Evolutionary conservation across 2,797 vertebrate species (phyloP).

Genomic region (Acipenser ruthenus): DNA sequence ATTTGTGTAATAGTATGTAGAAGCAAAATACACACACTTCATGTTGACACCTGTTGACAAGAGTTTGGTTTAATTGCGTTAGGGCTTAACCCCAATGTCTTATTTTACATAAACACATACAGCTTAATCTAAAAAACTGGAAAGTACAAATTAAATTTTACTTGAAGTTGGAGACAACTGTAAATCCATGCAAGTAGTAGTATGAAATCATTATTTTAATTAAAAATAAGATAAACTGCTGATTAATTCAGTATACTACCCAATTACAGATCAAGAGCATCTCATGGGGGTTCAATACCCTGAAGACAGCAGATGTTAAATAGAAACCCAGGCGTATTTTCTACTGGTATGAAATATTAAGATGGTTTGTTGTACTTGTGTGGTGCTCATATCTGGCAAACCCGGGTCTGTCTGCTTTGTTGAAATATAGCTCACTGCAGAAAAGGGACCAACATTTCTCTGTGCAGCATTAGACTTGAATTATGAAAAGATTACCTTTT

Average conservation of each 20-base stretch:
- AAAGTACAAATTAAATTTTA: conserved; percentile 28
- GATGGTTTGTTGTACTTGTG: conserved; percentile 73
- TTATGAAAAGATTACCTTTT: conserved; percentile 46
- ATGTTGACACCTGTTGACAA: not conserved
- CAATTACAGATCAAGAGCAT: conserved; percentile 93
- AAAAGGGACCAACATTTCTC: conserved; percentile 30
- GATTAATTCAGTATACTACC: conserved; percentile 97
- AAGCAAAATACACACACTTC: not conserved
- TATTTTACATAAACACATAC: not conserved
- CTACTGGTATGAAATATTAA: conserved; percentile 93
- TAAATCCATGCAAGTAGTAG: conserved; percentile 70
- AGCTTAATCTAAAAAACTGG: conserved; percentile 31
- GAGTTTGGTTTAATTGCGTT: not conserved
- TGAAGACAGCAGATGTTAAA: conserved; percentile 92
- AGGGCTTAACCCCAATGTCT: not conserved
- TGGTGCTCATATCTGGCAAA: conserved; percentile 49
- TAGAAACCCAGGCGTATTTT: conserved; percentile 90
- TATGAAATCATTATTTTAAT: conserved; percentile 79
- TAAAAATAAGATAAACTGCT: conserved; percentile 88
- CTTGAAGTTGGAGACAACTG: conserved; percentile 54
- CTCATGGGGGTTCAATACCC: conserved; percentile 75
- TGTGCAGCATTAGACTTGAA: conserved; percentile 48
- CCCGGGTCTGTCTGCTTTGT: conserved; percentile 26
- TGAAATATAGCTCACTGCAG: conserved; percentile 41
- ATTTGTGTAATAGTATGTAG: not conserved